These are phyloP conservation scores for Aplidium turbinatum DNA, from an alignment of 23 tunicate genomes.

Conservation along the genomic window DNA sequence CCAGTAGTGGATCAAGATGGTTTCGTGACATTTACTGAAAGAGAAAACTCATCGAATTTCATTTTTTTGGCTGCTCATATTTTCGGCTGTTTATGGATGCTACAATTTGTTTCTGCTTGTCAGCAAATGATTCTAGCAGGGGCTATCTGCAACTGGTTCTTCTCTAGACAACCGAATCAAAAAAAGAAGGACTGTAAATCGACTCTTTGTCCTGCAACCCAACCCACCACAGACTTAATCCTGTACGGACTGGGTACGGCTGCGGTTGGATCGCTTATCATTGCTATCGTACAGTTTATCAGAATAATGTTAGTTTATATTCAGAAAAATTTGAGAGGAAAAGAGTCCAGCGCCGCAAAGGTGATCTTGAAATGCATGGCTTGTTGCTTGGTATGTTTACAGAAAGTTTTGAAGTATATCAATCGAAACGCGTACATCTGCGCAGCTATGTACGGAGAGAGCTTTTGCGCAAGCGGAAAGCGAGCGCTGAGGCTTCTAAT, in stretches of 20 bases:
- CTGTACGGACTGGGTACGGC: slow-evolving; percentile 65
- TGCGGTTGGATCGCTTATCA: slow-evolving; percentile 79
- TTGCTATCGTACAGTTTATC: slow-evolving; percentile 58
- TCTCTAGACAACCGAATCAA: not conserved
- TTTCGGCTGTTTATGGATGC: slow-evolving; percentile 75
- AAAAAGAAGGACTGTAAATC: slow-evolving; percentile 28
- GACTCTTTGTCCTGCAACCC: slow-evolving; percentile 35
- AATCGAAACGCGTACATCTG: slow-evolving; percentile 89
- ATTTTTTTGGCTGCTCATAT: slow-evolving; percentile 32
- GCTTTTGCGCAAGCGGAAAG: slow-evolving; percentile 66
- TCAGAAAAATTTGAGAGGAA: slow-evolving; percentile 56
- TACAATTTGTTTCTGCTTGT: slow-evolving; percentile 70
- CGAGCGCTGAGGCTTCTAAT: slow-evolving; percentile 57
- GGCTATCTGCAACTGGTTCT: slow-evolving; percentile 63
- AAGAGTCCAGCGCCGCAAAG: slow-evolving; percentile 45
- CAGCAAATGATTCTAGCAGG: slow-evolving; percentile 74
- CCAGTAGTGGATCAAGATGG: slow-evolving; percentile 58
- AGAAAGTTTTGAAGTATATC: slow-evolving; percentile 67
- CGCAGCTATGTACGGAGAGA: slow-evolving; percentile 80
- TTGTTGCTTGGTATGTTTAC: slow-evolving; percentile 73
- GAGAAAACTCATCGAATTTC: not conserved
- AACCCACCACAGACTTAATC: slow-evolving; percentile 44
- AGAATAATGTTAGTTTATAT: slow-evolving; percentile 50
- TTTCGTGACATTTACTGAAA: slow-evolving; percentile 33
- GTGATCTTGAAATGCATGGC: slow-evolving; percentile 44